These are phyloP conservation scores for Drosophila arizonae DNA, from an alignment of 1,140 invertebrate species.

Conservation along the genomic window DNA sequence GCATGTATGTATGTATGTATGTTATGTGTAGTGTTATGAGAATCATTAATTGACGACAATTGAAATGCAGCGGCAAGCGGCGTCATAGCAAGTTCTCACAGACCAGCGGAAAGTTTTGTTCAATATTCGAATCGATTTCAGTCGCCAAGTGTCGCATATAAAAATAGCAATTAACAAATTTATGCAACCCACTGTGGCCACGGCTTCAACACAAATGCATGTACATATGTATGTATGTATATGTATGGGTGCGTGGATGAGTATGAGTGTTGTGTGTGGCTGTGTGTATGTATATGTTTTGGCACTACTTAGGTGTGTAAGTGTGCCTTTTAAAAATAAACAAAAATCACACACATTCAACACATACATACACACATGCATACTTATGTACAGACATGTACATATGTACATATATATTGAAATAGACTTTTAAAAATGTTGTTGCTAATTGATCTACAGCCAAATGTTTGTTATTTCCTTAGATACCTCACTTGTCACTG, in stretches of 20 bases:
- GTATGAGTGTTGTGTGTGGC: conserved; percentile 2
- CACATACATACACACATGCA: conserved; percentile 1
- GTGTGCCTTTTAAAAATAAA: conserved; percentile 49
- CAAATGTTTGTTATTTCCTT: conserved; percentile 45
- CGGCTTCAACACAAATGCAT: conserved; percentile 19
- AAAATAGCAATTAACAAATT: conserved; percentile 78
- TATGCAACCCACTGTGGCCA: conserved; percentile 59
- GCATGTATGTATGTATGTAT: not conserved
- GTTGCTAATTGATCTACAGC: conserved; percentile 42
- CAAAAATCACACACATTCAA: conserved; percentile 5
- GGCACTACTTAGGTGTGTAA: conserved; percentile 17
- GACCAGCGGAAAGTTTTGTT: conserved; percentile 73
- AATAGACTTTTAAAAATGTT: conserved; percentile 1
- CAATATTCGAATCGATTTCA: conserved; percentile 57
- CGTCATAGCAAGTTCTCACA: conserved; percentile 56
- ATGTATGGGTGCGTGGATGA: not conserved
- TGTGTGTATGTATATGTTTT: conserved; percentile 18
- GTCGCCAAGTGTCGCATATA: conserved; percentile 58
- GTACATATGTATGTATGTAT: not conserved
- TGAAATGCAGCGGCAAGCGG: conserved; percentile 56
- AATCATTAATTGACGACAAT: conserved; percentile 75
- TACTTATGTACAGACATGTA: not conserved
- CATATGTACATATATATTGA: conserved; percentile 4
- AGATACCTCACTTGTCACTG: conserved; percentile 28
- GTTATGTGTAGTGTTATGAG: conserved; percentile 3